Percentiles rank a stretch among this genome's conserved stretches.
Conservation (phyloP, 2,113 vertebrate species). For the Regulus satrapa region DNA sequence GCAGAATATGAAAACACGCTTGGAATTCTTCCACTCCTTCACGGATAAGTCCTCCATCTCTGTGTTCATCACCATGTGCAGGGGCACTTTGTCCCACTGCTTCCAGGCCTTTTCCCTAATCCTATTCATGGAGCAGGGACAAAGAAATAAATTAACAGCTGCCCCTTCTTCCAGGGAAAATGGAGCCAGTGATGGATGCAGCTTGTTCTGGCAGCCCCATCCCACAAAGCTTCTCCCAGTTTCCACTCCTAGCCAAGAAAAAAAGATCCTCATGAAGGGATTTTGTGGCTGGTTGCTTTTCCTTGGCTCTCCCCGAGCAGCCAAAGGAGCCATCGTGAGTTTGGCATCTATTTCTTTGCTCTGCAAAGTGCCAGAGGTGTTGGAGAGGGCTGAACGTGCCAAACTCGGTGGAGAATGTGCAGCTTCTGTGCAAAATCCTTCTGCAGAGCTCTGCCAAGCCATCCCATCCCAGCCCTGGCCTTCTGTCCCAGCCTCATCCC, state of each 20-base stretch:
- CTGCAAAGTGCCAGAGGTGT: neutral
- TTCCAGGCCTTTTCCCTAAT: neutral
- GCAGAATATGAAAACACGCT: neutral
- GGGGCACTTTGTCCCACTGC: neutral
- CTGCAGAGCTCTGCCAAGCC: neutral
- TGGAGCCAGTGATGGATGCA: neutral
- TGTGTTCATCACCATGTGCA: neutral
- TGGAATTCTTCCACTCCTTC: conserved; percentile 11
- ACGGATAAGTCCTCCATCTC: neutral
- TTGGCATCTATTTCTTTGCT: neutral
- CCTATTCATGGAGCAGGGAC: neutral
- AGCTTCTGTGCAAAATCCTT: neutral
- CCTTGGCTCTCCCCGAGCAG: neutral
- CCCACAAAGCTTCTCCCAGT: neutral
- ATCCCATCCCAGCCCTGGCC: neutral
- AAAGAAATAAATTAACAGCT: neutral
- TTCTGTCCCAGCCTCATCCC: neutral
- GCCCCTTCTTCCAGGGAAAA: neutral
- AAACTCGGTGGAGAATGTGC: neutral
- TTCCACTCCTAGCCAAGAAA: neutral
- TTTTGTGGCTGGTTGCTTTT: neutral
- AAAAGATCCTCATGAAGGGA: neutral
- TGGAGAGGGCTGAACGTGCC: neutral
- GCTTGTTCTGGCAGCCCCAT: neutral
- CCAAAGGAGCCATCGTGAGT: neutral